Evolutionary conservation across 2,888 invertebrate species (phyloP).

Genomic region (Flexamia atlantica): DNA sequence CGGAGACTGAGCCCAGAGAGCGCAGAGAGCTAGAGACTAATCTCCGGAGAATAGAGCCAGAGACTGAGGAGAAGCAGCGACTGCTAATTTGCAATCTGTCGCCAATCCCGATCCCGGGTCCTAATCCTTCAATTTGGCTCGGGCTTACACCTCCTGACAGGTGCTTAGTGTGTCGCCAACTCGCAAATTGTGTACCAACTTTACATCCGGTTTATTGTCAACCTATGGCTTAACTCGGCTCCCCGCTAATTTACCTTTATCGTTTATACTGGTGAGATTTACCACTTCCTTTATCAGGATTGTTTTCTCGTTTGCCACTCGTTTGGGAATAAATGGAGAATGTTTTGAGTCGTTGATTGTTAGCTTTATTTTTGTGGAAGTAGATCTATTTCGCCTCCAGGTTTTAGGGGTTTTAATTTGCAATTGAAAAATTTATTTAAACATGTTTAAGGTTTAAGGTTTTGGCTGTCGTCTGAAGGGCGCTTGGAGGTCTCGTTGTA

Average conservation of each 20-base stretch:
- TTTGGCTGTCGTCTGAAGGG: too few relatives aligned
- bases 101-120: constrained; percentile 51
- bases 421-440: too few relatives aligned
- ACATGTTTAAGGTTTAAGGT: too few relatives aligned
- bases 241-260: constrained; percentile 40
- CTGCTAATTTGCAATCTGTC: constrained; percentile 63
- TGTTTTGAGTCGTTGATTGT: too few relatives aligned
- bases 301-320: background rate
- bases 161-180: constrained; percentile 49
- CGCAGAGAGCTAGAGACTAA: background rate
- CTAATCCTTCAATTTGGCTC: constrained; percentile 66
- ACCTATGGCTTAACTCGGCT: constrained; percentile 44
- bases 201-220: constrained; percentile 47
- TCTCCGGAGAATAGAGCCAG: constrained; percentile 29
- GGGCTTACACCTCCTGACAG: constrained; percentile 44
- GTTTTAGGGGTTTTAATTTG: too few relatives aligned
- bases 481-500: too few relatives aligned
- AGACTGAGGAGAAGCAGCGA: constrained; percentile 20
- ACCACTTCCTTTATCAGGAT: background rate
- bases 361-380: too few relatives aligned
- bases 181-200: constrained; percentile 53
- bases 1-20: background rate
- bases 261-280: constrained; percentile 7
- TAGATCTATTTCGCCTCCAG: too few relatives aligned
- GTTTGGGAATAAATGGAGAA: background rate